phyloP scores from a whole-genome alignment of 2,888 invertebrate species.

The Amblyjoppa proteus region DNA sequence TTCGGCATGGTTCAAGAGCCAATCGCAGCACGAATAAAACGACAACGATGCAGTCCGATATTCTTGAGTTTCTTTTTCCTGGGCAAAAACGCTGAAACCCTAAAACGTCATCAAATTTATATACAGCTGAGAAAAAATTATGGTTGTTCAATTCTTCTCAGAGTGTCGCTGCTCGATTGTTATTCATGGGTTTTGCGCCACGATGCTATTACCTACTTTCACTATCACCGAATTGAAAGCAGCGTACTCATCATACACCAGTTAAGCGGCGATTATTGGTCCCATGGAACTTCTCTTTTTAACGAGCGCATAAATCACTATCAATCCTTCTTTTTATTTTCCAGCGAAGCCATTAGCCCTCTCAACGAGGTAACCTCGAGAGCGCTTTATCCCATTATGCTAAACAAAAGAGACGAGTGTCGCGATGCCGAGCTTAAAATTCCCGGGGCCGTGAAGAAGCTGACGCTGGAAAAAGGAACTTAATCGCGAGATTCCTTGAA shows the following conservation, averaged over 20 bases:
- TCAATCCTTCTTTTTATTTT: conserved; percentile 11
- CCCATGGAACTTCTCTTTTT: conserved; percentile 30
- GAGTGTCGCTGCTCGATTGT: conserved; percentile 13
- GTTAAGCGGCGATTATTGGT: conserved; percentile 8
- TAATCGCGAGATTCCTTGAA: conserved; percentile 41
- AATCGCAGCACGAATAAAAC: too few relatives aligned
- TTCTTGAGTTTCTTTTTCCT: too few relatives aligned
- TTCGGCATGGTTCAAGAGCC: too few relatives aligned
- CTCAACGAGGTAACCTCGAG: conserved; percentile 22
- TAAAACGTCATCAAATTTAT: neutral
- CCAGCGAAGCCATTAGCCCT: conserved; percentile 23
- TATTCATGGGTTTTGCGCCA: neutral
- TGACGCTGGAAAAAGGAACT: conserved; percentile 47
- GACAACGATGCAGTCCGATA: too few relatives aligned
- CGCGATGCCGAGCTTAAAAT: conserved; percentile 43
- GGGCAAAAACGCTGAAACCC: too few relatives aligned
- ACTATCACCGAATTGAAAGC: conserved; percentile 26
- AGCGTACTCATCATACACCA: conserved; percentile 14
- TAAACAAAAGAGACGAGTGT: conserved; percentile 62
- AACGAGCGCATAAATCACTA: conserved; percentile 43
- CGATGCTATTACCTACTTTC: conserved; percentile 14
- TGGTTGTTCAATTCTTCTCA: conserved; percentile 9
- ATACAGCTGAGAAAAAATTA: conserved; percentile 14
- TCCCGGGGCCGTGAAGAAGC: conserved; percentile 44
- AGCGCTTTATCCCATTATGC: conserved; percentile 63